These are phyloP conservation scores for Zaprionus kolodkinae DNA, from an alignment of 1,140 invertebrate species.

Conservation along the genomic window DNA sequence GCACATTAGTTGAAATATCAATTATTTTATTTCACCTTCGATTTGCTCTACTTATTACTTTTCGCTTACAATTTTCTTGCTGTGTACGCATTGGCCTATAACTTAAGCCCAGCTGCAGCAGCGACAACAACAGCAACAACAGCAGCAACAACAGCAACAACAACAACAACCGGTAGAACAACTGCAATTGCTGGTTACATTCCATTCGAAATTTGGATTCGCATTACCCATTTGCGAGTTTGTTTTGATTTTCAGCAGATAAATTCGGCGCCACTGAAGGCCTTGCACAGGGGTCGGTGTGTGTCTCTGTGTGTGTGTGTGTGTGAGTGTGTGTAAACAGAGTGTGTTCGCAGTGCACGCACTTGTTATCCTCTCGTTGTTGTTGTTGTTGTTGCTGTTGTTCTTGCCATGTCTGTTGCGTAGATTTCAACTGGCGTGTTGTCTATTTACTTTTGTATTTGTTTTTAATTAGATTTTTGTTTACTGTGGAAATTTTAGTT, in stretches of 20 bases:
- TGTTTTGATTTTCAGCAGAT: slow-evolving; percentile 62
- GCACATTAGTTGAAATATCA: too few species aligned
- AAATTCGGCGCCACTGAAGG: slow-evolving; percentile 41
- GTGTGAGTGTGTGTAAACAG: slow-evolving; percentile 31
- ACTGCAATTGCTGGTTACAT: slow-evolving; percentile 27
- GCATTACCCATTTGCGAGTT: slow-evolving; percentile 57
- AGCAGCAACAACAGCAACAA: slow-evolving; percentile 9
- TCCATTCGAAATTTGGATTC: slow-evolving; percentile 26
- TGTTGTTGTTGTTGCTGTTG: slow-evolving; percentile 23
- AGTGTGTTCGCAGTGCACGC: slow-evolving; percentile 44
- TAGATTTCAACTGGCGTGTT: slow-evolving; percentile 42
- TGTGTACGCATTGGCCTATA: slow-evolving; percentile 17
- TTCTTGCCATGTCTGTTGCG: slow-evolving; percentile 30
- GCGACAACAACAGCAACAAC: slow-evolving; percentile 19
- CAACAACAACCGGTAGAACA: slow-evolving; percentile 10
- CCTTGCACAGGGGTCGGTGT: not conserved
- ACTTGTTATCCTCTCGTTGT: slow-evolving; percentile 24
- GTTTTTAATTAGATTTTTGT: slow-evolving; percentile 80
- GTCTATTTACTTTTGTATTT: slow-evolving; percentile 74
- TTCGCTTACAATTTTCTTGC: slow-evolving; percentile 7
- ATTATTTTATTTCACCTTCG: not conserved
- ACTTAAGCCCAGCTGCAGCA: not conserved
- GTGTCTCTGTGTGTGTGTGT: slow-evolving; percentile 1
- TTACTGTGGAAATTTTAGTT: slow-evolving; percentile 71
- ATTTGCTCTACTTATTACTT: not conserved